phyloP scores from a whole-genome alignment of 2,888 invertebrate species.

The Uloborus plumipes region DNA sequence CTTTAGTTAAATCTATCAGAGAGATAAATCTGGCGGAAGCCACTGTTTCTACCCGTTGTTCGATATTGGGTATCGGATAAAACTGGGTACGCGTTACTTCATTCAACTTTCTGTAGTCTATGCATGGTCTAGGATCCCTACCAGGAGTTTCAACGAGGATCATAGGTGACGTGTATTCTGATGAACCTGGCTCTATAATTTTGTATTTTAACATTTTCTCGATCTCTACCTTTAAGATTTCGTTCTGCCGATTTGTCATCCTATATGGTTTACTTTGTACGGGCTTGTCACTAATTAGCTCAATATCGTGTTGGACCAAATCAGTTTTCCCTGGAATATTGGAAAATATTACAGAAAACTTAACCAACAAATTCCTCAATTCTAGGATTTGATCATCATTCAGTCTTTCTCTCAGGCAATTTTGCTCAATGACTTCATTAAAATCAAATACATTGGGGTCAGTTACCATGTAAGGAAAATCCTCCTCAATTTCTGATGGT shows the following conservation, averaged over 20 bases:
- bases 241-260: neutral
- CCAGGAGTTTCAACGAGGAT: neutral
- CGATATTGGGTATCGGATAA: neutral
- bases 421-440: neutral
- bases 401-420: neutral
- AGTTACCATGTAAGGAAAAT: neutral
- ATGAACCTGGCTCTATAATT: neutral
- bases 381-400: neutral
- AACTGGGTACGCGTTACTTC: neutral
- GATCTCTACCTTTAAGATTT: neutral
- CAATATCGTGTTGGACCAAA: neutral
- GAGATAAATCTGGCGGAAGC: neutral
- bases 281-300: neutral
- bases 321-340: neutral
- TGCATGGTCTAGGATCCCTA: neutral
- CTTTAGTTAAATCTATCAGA: neutral
- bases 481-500: neutral
- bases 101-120: neutral
- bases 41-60: constrained; percentile 4
- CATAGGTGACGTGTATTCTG: neutral
- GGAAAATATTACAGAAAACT: neutral
- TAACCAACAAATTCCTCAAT: neutral
- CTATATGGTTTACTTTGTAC: neutral
- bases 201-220: neutral
- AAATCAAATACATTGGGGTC: neutral